These are phyloP conservation scores for Empis stercorea DNA, from an alignment of 2,888 invertebrate genomes.

Conservation along the genomic window DNA sequence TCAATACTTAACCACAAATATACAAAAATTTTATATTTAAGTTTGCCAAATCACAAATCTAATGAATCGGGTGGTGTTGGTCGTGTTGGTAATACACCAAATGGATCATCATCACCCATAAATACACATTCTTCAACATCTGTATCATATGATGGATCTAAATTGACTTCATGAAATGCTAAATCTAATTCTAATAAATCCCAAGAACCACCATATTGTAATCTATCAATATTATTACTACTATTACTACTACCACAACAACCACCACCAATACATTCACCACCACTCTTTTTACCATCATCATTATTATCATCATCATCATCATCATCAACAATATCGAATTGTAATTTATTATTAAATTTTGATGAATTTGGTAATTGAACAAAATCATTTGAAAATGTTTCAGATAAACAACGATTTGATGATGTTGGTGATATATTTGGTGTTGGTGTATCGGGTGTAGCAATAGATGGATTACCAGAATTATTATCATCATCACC, in stretches of 20 bases:
- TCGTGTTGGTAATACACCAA: slow-evolving; percentile 43
- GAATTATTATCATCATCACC: slow-evolving; percentile 16
- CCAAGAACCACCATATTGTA: slow-evolving; percentile 44
- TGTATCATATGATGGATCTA: slow-evolving; percentile 48
- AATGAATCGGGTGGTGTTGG: slow-evolving; percentile 44
- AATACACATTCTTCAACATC: slow-evolving; percentile 50
- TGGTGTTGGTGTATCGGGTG: slow-evolving; percentile 57
- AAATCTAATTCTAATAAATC: slow-evolving; percentile 49
- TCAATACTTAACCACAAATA: too few species aligned
- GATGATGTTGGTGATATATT: slow-evolving; percentile 43
- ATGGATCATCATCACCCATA: slow-evolving; percentile 43
- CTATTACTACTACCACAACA: neutral
- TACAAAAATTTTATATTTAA: too few species aligned
- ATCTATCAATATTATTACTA: slow-evolving; percentile 5
- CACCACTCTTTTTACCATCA: neutral
- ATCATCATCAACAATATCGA: neutral
- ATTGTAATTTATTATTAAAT: neutral
- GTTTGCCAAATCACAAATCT: slow-evolving; percentile 35
- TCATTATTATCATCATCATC: neutral
- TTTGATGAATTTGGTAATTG: slow-evolving; percentile 25
- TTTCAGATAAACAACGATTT: slow-evolving; percentile 40
- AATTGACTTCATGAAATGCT: slow-evolving; percentile 46
- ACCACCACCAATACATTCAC: neutral
- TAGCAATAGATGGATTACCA: slow-evolving; percentile 30
- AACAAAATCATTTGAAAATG: slow-evolving; percentile 51